Conservation (phyloP, 2,888 invertebrate genomes). For the Siphlonurus alternatus region DNA sequence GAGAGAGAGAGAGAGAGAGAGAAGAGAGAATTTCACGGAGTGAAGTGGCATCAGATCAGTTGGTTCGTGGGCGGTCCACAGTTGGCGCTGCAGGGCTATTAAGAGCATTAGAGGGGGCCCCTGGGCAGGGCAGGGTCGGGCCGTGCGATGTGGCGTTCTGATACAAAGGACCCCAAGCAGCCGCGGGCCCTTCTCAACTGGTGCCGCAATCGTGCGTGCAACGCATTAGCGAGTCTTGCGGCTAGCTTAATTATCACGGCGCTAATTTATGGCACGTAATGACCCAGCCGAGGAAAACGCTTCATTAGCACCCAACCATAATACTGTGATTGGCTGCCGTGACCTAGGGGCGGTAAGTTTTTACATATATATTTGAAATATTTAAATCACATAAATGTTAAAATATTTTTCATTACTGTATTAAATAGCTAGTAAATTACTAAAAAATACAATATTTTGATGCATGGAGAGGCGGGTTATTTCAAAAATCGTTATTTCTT, state of each 20-base stretch:
- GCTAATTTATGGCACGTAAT: not conserved
- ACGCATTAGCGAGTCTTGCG: not conserved
- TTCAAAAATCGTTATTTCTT: not conserved
- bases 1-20: not conserved
- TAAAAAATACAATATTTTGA: no score
- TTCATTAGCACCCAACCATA: not conserved
- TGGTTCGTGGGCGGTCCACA: not conserved
- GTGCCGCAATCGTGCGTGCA: no score
- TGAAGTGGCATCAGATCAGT: not conserved
- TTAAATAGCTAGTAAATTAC: no score
- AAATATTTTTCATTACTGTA: no score
- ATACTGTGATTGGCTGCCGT: not conserved
- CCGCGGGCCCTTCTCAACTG: no score
- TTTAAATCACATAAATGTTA: no score
- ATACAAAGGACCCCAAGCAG: no score
- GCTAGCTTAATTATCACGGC: not conserved
- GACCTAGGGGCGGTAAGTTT: not conserved
- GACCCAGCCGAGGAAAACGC: not conserved
- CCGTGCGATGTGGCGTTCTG: no score
- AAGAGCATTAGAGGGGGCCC: no score
- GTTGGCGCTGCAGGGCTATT: not conserved
- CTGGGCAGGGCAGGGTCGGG: not conserved
- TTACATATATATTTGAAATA: no score
- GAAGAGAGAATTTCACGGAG: not conserved
- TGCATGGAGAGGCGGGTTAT: not conserved